A percentile compares a stretch with the other conserved stretches of the same genome.
Evolutionary conservation across 2,113 vertebrate species (phyloP).

Genomic region (Chaetura pelagica): DNA sequence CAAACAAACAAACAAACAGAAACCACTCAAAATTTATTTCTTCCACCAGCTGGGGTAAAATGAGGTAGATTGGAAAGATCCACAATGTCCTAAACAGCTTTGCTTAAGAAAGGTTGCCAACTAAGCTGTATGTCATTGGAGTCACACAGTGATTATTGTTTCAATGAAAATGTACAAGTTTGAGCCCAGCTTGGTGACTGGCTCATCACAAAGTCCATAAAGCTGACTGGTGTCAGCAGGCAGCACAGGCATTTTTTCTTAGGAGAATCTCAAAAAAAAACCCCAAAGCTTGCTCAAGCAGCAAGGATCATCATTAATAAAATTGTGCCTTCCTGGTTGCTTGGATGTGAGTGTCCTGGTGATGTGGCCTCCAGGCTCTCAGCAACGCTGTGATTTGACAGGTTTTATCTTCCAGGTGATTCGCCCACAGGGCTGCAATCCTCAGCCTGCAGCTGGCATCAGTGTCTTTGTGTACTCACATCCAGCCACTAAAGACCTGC

Average conservation of each 20-base stretch:
- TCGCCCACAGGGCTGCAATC: neutral
- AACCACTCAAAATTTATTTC: neutral
- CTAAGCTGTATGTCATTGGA: neutral
- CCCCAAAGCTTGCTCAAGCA: neutral
- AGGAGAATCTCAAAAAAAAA: neutral
- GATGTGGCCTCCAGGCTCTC: neutral
- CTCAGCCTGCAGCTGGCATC: neutral
- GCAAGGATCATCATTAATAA: neutral
- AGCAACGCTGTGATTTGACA: neutral
- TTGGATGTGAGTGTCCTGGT: neutral
- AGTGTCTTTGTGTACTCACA: neutral
- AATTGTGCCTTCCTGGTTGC: neutral
- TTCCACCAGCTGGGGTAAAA: neutral
- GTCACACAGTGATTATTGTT: neutral
- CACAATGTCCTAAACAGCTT: rapidly evolving
- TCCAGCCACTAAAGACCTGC: neutral
- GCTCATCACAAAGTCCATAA: neutral
- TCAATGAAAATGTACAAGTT: neutral
- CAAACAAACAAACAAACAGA: too few species aligned
- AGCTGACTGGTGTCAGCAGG: neutral
- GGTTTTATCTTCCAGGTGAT: neutral
- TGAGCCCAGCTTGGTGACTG: neutral
- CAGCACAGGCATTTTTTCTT: neutral
- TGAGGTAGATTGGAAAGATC: neutral
- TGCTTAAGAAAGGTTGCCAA: neutral